Base-by-base conservation (phyloP, 2,888 invertebrate genomes). In the Lasioglossum villosulum region DNA sequence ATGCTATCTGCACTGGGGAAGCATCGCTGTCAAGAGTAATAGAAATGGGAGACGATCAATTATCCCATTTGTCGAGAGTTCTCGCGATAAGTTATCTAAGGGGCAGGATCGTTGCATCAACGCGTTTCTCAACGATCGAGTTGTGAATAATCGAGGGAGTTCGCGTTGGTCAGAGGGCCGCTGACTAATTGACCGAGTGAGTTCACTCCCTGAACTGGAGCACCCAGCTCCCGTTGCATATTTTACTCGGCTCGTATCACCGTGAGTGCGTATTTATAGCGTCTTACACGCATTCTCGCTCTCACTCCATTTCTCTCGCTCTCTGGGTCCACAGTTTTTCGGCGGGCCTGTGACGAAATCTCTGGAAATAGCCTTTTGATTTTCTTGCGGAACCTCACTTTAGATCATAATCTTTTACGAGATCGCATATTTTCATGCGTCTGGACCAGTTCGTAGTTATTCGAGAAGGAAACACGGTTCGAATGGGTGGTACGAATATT, bases 191-290 rank as follows among this genome's bases (percentile, higher is more conserved):
- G 82, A 73, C 75, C 81, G 83, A 80, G 80, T 86, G 75, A 77
- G 77, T 83, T 83, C 79, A 76, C 68, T 87, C 71, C 80, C 70
- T 81, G 81, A 84, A 85, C 78, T 73, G 76, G 83, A 82, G 75
- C 82, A 74, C 75, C 77, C 74, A 59, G 66, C 34, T 72, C 56
- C 73, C 80, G 79, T 76, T 73, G 82, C 79, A 82, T 80, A 80
- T 68, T 68, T 78, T 63, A 84, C 70, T 6, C 71, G n/a, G 30
- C 42, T 52, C 66, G 75, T 76, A 83, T 71, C 80, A 48, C 48
- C 81, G 90, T 87, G 87, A 89, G 84, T 83, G 89, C 66, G 85
- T 90, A 89, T 90, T 90, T 88, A 90, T 90, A 88, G 90, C 83
- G 77, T 45, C 52, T 80, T 77, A 80, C 56, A 68, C 68, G 19